Evolutionary conservation across 2,113 vertebrate genomes (phyloP).

Genomic region (Psettodes erumei): DNA sequence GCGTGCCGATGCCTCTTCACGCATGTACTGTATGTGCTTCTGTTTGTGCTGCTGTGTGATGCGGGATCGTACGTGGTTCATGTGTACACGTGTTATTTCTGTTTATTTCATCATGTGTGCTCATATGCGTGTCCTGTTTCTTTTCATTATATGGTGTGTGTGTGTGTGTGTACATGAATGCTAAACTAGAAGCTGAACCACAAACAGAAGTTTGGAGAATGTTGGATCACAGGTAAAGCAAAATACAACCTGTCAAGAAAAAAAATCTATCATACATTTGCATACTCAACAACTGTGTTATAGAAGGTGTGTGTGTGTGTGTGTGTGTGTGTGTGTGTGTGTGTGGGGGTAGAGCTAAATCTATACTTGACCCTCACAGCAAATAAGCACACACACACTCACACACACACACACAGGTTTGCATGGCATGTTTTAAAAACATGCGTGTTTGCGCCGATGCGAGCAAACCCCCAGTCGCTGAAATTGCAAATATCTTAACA

Average conservation of each 20-base stretch:
- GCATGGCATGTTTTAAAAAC: conserved; percentile 10
- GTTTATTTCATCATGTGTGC: background rate
- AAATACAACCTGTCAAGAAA: no score
- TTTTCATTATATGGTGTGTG: no score
- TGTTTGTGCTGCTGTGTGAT: background rate
- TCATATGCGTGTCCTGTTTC: background rate
- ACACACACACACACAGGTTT: conserved; percentile 11
- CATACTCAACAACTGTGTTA: no score
- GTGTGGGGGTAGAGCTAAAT: no score
- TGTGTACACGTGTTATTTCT: background rate
- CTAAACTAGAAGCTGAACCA: no score
- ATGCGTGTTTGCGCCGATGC: conserved; percentile 13
- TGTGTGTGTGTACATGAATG: no score
- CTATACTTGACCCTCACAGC: no score
- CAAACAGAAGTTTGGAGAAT: no score
- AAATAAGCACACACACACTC: background rate
- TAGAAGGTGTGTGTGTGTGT: no score
- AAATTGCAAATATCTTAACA: conserved; percentile 57
- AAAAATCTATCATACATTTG: no score
- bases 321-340: no score
- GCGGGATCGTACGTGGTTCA: background rate
- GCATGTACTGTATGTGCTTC: background rate
- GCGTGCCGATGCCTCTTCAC: background rate
- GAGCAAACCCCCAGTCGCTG: conserved; percentile 33
- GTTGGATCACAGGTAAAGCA: no score